Conservation (phyloP, 2,113 vertebrate genomes). For the Rhineura floridana region DNA sequence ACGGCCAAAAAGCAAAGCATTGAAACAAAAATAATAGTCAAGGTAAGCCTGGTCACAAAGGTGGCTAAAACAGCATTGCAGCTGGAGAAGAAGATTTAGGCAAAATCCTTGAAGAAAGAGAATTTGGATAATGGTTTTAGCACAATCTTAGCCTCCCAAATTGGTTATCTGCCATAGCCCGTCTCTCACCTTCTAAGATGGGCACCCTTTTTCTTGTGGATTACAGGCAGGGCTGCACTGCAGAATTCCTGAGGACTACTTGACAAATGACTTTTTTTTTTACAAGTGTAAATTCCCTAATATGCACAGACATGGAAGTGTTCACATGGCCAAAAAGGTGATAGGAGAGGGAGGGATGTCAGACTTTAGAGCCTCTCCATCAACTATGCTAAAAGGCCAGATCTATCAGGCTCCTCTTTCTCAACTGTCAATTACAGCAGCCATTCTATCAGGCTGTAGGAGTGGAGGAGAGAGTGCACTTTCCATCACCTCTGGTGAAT, state of each 20-base stretch:
- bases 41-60: not conserved
- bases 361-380: too few relatives aligned
- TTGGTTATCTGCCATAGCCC: not conserved
- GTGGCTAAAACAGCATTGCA: not conserved
- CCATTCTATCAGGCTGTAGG: too few relatives aligned
- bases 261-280: not conserved
- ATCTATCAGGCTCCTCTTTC: too few relatives aligned
- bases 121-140: not conserved
- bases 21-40: not conserved
- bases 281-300: too few relatives aligned
- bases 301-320: not conserved
- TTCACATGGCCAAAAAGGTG: not conserved
- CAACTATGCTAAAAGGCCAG: too few relatives aligned
- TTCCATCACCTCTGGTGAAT: too few relatives aligned
- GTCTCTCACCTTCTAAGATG: not conserved
- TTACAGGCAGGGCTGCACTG: not conserved
- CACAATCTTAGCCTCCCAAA: not conserved
- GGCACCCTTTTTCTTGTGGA: not conserved
- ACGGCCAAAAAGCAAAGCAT: not conserved
- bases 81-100: not conserved
- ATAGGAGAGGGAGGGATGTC: too few relatives aligned
- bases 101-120: not conserved
- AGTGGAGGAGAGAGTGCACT: too few relatives aligned
- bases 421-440: too few relatives aligned
- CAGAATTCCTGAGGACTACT: not conserved